phyloP scores from a whole-genome alignment of 2,797 vertebrate species.

The Urophycis tenuis region DNA sequence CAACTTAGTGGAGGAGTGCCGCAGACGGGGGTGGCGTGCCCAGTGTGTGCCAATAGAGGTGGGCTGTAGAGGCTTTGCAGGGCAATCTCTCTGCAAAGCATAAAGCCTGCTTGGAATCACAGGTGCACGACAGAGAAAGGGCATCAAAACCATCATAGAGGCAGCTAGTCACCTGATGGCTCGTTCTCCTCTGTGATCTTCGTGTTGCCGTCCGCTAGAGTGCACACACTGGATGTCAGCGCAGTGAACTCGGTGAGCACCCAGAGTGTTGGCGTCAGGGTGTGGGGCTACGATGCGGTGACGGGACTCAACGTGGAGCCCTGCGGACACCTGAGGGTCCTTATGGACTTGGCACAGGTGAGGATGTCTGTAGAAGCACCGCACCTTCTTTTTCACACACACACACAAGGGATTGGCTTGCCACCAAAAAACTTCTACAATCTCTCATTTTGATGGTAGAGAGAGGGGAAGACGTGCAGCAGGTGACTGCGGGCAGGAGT shows the following conservation, averaged over 20 bases:
- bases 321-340: slow-evolving; percentile 53
- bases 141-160: too few relatives aligned
- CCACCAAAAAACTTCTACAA: not conserved
- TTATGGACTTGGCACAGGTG: slow-evolving; percentile 66
- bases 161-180: slow-evolving; percentile 33
- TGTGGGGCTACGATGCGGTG: slow-evolving; percentile 61
- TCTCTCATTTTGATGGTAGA: not conserved
- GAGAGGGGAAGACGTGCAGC: too few relatives aligned
- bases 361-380: slow-evolving; percentile 4
- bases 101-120: too few relatives aligned
- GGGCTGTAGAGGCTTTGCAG: too few relatives aligned
- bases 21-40: too few relatives aligned
- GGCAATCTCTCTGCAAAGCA: too few relatives aligned
- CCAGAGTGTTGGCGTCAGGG: slow-evolving; percentile 55
- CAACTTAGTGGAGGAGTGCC: too few relatives aligned
- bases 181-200: slow-evolving; percentile 66
- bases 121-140: too few relatives aligned
- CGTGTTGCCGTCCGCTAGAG: slow-evolving; percentile 39
- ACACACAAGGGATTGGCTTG: not conserved
- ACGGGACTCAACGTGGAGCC: slow-evolving; percentile 65
- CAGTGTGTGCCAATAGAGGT: too few relatives aligned
- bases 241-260: slow-evolving; percentile 49
- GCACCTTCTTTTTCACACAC: not conserved
- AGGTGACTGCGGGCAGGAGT: too few relatives aligned
- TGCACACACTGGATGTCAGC: slow-evolving; percentile 56